Percentiles rank a stretch among this genome's conserved stretches.
These are phyloP conservation scores for Biston betularia DNA, from an alignment of 2,888 invertebrate genomes.

Conservation along the genomic window DNA sequence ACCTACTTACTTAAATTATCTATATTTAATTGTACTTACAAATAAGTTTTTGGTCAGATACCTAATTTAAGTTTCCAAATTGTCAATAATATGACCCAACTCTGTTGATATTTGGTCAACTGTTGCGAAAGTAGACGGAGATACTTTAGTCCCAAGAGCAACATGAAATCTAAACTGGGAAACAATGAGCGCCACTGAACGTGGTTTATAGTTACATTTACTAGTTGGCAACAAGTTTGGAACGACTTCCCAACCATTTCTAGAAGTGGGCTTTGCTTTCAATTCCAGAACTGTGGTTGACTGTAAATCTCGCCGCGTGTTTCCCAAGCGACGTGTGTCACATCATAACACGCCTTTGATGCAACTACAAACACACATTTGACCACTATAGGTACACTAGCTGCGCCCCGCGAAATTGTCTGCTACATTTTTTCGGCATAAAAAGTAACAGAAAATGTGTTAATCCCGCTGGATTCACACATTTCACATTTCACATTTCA, in stretches of 20 bases:
- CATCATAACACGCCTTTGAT: too few species aligned
- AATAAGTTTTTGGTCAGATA: not conserved
- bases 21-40: not conserved
- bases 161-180: constrained; percentile 21
- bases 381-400: too few species aligned
- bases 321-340: too few species aligned
- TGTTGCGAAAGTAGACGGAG: constrained; percentile 9
- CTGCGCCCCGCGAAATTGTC: too few species aligned
- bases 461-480: too few species aligned
- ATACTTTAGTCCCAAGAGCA: constrained; percentile 20
- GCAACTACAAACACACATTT: too few species aligned
- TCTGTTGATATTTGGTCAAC: not conserved
- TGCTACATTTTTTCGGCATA: too few species aligned
- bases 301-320: too few species aligned
- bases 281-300: not conserved
- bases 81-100: not conserved
- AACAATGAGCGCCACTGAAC: constrained; percentile 22
- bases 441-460: too few species aligned
- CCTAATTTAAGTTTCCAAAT: not conserved
- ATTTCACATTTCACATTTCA: too few species aligned
- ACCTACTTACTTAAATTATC: too few species aligned
- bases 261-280: not conserved
- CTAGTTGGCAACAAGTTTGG: constrained; percentile 22
- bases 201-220: constrained; percentile 23
- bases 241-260: not conserved